A percentile compares a stretch with the other conserved stretches of the same genome.
Evolutionary conservation across 2,888 invertebrate species (phyloP).

Genomic region (Platycheirus albimanus): DNA sequence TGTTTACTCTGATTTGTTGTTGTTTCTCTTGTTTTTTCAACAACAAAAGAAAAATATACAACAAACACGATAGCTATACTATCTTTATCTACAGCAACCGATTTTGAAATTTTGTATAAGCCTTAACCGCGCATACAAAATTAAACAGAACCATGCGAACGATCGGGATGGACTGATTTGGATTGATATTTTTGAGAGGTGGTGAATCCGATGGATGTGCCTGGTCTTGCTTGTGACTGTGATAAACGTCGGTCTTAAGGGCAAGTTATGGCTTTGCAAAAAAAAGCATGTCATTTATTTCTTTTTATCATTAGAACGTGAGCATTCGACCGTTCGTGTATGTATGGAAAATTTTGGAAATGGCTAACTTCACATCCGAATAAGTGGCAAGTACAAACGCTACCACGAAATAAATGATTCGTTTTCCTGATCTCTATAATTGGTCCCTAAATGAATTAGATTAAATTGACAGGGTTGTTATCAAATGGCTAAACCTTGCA

Average conservation of each 20-base stretch:
- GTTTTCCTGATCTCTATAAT: too few species aligned
- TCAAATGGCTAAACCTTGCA: too few species aligned
- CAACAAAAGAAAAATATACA: background rate
- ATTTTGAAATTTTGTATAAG: background rate
- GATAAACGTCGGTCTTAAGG: background rate
- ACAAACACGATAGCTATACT: background rate
- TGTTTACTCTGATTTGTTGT: constrained; percentile 9
- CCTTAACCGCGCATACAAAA: constrained; percentile 6
- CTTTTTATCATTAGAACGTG: too few species aligned
- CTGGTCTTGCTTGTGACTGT: background rate
- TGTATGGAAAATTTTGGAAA: too few species aligned
- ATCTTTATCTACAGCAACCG: background rate
- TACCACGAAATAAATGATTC: too few species aligned
- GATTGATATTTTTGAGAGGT: constrained; percentile 26
- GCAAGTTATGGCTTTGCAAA: background rate
- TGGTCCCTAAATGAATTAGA: too few species aligned
- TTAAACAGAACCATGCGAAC: constrained; percentile 57
- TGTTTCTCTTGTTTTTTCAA: background rate
- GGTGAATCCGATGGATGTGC: constrained; percentile 24
- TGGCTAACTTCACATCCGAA: too few species aligned
- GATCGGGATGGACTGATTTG: constrained; percentile 65
- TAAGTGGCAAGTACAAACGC: too few species aligned
- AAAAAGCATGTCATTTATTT: too few species aligned
- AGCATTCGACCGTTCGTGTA: too few species aligned
- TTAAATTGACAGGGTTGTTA: too few species aligned